These are phyloP conservation scores for Galemys pyrenaicus DNA, from an alignment of 2,113 vertebrate species.

Conservation along the genomic window DNA sequence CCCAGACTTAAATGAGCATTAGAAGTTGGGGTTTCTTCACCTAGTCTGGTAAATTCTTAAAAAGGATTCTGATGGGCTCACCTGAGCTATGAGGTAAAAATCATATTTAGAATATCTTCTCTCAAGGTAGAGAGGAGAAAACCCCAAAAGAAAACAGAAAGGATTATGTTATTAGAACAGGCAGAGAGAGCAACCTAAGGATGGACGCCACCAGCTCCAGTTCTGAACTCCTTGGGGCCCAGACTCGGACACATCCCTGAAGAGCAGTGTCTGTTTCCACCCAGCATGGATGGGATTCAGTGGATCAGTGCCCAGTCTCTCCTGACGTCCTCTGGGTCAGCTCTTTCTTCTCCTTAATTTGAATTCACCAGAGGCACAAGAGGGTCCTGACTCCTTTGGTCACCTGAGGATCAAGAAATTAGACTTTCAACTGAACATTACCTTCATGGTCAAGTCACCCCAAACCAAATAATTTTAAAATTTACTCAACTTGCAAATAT, in stretches of 20 bases:
- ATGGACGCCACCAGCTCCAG: fast-evolving
- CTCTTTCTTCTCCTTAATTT: background rate
- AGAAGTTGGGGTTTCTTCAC: background rate
- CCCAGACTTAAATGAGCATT: background rate
- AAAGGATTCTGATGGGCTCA: background rate
- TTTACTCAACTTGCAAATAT: constrained; percentile 9
- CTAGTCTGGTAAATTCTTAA: background rate
- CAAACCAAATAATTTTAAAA: constrained; percentile 29
- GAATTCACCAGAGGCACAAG: background rate
- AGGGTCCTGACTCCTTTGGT: fast-evolving
- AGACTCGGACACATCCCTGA: background rate
- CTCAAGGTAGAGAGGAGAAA: background rate
- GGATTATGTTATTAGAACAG: background rate
- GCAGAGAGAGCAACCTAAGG: background rate
- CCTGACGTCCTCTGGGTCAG: fast-evolving
- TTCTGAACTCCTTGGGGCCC: background rate
- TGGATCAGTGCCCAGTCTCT: background rate
- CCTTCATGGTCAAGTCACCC: background rate
- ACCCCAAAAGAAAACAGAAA: background rate
- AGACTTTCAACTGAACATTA: background rate
- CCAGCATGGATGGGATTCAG: background rate
- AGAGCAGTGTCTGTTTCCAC: background rate
- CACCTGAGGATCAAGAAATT: background rate
- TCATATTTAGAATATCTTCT: background rate
- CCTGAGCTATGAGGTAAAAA: background rate